A percentile compares a stretch with the other conserved stretches of the same genome.
phyloP scores from a whole-genome alignment of 2,797 vertebrate species.

The Girardinus metallicus region DNA sequence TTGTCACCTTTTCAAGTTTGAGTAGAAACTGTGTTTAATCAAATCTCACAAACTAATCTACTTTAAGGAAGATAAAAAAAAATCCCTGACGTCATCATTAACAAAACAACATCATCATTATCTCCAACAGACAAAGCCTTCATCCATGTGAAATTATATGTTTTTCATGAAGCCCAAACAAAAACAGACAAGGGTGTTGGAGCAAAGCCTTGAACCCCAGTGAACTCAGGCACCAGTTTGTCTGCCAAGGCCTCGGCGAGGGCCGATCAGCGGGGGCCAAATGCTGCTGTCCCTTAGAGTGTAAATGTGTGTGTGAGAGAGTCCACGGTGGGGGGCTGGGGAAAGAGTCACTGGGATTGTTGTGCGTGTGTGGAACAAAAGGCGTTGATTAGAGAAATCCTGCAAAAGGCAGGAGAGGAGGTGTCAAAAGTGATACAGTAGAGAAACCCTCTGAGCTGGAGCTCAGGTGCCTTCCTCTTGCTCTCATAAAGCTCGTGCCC shows the following conservation, averaged over 20 bases:
- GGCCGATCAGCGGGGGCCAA: conserved; percentile 73
- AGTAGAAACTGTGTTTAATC: background rate
- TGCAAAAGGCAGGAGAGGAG: conserved; percentile 80
- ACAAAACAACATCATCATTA: background rate
- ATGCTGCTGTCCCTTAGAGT: conserved; percentile 69
- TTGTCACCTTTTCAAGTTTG: background rate
- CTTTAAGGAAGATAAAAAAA: background rate
- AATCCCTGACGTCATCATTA: background rate
- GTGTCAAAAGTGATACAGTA: conserved; percentile 81
- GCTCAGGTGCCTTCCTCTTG: conserved; percentile 43
- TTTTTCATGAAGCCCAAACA: conserved; percentile 19
- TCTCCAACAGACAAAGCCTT: background rate
- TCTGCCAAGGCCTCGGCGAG: conserved; percentile 57
- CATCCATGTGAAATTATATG: background rate
- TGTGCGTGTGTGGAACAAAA: conserved; percentile 81
- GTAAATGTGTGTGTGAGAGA: conserved; percentile 43
- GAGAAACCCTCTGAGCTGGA: conserved; percentile 62
- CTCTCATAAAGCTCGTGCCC: conserved; percentile 53
- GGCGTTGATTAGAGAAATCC: conserved; percentile 86
- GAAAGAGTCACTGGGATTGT: conserved; percentile 53
- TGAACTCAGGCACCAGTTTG: conserved; percentile 72
- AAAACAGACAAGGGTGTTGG: conserved; percentile 51
- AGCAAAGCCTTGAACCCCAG: conserved; percentile 66
- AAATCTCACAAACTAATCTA: background rate
- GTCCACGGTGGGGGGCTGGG: conserved; percentile 63